A percentile compares a stretch with the other conserved stretches of the same genome.
Evolutionary conservation across 1,140 invertebrate species (phyloP).

Genomic region (Papilio helenus): DNA sequence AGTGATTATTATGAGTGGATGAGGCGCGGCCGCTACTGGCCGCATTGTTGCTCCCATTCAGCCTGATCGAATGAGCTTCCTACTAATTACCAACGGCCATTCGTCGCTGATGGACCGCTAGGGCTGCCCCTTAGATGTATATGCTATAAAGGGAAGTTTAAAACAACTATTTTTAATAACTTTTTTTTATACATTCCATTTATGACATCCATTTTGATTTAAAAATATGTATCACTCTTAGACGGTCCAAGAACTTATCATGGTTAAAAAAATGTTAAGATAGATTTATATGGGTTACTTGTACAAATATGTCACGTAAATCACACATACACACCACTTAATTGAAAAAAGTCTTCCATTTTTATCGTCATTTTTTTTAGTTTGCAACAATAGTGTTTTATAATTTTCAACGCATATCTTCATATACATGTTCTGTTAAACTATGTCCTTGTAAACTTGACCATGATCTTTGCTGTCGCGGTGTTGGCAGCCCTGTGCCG

Average conservation of each 20-base stretch:
- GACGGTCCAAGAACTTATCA: background rate
- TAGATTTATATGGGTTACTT: background rate
- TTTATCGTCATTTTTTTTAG: too few relatives aligned
- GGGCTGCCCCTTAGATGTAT: constrained; percentile 49
- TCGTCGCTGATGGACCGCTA: constrained; percentile 47
- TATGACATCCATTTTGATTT: background rate
- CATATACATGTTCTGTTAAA: background rate
- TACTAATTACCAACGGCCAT: constrained; percentile 65
- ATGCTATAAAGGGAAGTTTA: background rate
- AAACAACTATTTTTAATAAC: background rate
- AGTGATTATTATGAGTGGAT: constrained; percentile 65
- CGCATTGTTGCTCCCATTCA: constrained; percentile 72
- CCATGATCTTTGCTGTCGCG: background rate
- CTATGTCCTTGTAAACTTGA: background rate
- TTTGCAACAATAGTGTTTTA: too few relatives aligned
- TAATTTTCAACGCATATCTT: background rate
- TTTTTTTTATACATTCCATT: background rate
- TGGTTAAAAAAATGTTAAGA: background rate
- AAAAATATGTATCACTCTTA: background rate
- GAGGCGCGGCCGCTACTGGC: constrained; percentile 62
- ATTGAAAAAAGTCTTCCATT: background rate
- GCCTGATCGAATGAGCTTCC: constrained; percentile 67
- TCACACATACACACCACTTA: too few relatives aligned
- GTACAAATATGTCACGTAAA: too few relatives aligned
- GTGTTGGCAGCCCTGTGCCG: constrained; percentile 48